These are phyloP conservation scores for Drosophila novamexicana DNA, from an alignment of 1,140 invertebrate genomes.

Conservation along the genomic window DNA sequence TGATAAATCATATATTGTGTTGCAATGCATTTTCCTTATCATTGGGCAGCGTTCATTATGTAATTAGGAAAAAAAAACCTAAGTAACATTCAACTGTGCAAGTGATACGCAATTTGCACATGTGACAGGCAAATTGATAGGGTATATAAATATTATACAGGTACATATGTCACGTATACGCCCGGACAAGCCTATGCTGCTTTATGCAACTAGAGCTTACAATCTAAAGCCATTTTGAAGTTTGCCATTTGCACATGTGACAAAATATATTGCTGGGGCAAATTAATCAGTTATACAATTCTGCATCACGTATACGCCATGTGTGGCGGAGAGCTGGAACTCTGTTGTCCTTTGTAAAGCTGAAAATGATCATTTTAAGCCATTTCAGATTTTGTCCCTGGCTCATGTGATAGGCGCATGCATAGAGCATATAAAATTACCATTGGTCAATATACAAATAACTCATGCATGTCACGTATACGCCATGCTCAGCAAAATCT, in stretches of 20 bases:
- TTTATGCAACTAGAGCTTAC: neutral
- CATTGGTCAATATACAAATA: no score
- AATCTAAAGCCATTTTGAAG: neutral
- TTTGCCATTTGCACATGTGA: conserved; percentile 7
- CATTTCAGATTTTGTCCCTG: no score
- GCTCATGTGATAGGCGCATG: no score
- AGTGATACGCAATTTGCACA: conserved; percentile 22
- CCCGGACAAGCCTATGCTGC: neutral
- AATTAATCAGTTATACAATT: neutral
- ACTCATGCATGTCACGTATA: no score
- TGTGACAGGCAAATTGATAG: conserved; percentile 45
- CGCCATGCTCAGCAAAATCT: no score
- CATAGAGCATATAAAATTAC: no score
- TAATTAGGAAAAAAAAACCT: conserved; percentile 15
- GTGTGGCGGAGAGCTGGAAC: no score
- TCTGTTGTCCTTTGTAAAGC: no score
- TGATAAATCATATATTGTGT: conserved; percentile 55
- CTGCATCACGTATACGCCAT: conserved; percentile 1
- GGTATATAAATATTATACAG: conserved; percentile 1
- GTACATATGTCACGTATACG: conserved; percentile 15
- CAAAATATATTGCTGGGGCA: neutral
- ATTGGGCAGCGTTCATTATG: conserved; percentile 15
- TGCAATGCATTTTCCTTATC: conserved; percentile 59
- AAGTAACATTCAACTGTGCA: conserved; percentile 2
- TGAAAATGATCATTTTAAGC: no score